These are phyloP conservation scores for Cryptotermes secundus DNA, from an alignment of 1,140 invertebrate species.

Conservation along the genomic window DNA sequence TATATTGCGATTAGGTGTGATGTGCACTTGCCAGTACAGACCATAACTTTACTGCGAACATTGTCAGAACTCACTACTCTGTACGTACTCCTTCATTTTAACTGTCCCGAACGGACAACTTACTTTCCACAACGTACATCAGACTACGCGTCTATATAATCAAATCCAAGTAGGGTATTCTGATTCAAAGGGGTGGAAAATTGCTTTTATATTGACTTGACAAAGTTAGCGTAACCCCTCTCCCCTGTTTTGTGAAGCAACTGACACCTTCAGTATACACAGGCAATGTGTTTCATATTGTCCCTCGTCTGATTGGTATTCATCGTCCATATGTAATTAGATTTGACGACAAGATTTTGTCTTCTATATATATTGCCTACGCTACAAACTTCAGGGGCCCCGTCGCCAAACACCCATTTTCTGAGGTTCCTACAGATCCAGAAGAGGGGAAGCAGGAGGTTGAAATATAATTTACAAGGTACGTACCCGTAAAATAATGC, in stretches of 20 bases:
- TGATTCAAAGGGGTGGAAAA: constrained; percentile 3
- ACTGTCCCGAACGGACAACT: background rate
- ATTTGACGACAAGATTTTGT: constrained; percentile 20
- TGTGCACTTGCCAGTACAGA: too few species aligned
- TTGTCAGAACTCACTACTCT: too few species aligned
- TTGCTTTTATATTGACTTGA: constrained; percentile 14
- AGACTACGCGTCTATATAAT: background rate
- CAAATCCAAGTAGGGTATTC: background rate
- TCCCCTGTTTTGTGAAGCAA: background rate
- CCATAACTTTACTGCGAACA: too few species aligned
- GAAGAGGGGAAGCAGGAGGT: background rate
- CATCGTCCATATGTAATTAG: constrained; percentile 12
- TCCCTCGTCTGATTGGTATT: background rate
- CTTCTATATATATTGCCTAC: background rate
- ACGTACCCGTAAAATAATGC: background rate
- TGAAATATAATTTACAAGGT: constrained; percentile 20
- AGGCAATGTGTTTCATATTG: background rate
- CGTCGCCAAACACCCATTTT: background rate
- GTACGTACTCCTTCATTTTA: too few species aligned
- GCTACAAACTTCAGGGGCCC: background rate
- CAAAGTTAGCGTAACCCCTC: background rate
- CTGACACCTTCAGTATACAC: background rate
- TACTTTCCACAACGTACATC: background rate
- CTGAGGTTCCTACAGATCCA: background rate
- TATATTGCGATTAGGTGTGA: too few species aligned